Evolutionary conservation across 2,888 invertebrate genomes (phyloP).

Genomic region (Palloptera scutellata): DNA sequence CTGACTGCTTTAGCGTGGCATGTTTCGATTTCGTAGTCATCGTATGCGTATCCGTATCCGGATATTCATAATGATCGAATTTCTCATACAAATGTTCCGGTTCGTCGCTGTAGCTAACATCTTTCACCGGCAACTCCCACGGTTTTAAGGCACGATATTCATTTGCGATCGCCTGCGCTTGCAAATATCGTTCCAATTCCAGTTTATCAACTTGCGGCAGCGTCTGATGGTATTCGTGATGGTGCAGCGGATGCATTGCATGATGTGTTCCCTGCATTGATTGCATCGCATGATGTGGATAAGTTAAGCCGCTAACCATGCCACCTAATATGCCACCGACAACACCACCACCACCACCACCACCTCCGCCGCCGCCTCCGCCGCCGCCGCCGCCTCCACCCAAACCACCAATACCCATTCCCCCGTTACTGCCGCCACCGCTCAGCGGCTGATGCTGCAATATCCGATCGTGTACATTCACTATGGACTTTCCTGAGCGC

Average conservation of each 20-base stretch:
- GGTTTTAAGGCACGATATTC: slow-evolving; percentile 63
- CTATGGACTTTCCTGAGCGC: slow-evolving; percentile 60
- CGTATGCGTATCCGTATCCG: slow-evolving; percentile 64
- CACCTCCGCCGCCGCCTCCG: slow-evolving; percentile 48
- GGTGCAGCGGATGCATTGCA: slow-evolving; percentile 40
- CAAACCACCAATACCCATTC: slow-evolving; percentile 34
- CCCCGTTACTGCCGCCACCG: slow-evolving; percentile 46
- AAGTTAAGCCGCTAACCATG: slow-evolving; percentile 45
- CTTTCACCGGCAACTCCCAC: slow-evolving; percentile 64
- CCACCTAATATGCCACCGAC: slow-evolving; percentile 23
- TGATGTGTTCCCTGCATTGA: slow-evolving; percentile 52
- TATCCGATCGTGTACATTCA: slow-evolving; percentile 64
- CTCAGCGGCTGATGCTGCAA: slow-evolving; percentile 60
- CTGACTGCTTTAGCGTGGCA: slow-evolving; percentile 40
- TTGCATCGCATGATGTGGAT: slow-evolving; percentile 55
- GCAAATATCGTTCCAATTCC: slow-evolving; percentile 63
- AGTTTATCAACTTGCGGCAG: slow-evolving; percentile 62
- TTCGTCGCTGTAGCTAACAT: slow-evolving; percentile 55
- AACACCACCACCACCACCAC: slow-evolving; percentile 40
- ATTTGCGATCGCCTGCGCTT: slow-evolving; percentile 63
- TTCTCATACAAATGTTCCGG: slow-evolving; percentile 64
- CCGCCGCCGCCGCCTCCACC: slow-evolving; percentile 57
- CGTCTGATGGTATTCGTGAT: slow-evolving; percentile 53
- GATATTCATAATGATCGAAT: slow-evolving; percentile 64
- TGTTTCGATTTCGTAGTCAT: slow-evolving; percentile 50